These are phyloP conservation scores for Linurgus olivaceus DNA, from an alignment of 2,797 vertebrate genomes.

Conservation along the genomic window DNA sequence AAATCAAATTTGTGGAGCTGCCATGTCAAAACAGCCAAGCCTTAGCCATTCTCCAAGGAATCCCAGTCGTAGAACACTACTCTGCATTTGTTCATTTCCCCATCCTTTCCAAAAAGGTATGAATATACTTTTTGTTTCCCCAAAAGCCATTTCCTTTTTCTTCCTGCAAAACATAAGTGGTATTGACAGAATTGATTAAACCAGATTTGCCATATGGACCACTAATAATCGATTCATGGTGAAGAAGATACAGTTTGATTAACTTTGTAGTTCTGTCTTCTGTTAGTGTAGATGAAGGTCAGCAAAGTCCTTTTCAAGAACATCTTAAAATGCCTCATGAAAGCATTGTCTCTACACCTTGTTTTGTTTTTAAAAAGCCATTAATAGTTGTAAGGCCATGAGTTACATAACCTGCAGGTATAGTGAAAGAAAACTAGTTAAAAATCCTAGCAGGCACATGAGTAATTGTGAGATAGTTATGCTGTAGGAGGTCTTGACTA, in stretches of 20 bases:
- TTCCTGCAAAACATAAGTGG: neutral
- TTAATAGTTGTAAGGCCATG: neutral
- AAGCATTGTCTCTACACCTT: neutral
- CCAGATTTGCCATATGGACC: neutral
- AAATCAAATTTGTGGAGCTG: neutral
- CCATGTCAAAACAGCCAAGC: neutral
- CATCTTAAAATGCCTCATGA: neutral
- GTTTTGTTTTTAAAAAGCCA: neutral
- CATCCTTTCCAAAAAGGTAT: neutral
- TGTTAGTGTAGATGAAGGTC: neutral
- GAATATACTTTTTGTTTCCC: neutral
- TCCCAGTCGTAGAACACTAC: neutral
- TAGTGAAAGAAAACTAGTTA: neutral
- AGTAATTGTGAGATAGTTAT: neutral
- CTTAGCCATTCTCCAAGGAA: neutral
- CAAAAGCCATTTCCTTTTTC: neutral
- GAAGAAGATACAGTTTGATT: neutral
- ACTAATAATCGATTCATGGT: neutral
- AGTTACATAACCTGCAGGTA: neutral
- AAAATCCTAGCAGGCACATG: neutral
- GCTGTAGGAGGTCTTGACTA: neutral
- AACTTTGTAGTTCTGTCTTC: neutral
- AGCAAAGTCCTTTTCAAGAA: neutral
- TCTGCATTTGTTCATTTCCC: neutral
- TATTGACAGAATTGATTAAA: neutral